phyloP scores from a whole-genome alignment of 1,140 invertebrate species.

The Oncopodura yosiiana region DNA sequence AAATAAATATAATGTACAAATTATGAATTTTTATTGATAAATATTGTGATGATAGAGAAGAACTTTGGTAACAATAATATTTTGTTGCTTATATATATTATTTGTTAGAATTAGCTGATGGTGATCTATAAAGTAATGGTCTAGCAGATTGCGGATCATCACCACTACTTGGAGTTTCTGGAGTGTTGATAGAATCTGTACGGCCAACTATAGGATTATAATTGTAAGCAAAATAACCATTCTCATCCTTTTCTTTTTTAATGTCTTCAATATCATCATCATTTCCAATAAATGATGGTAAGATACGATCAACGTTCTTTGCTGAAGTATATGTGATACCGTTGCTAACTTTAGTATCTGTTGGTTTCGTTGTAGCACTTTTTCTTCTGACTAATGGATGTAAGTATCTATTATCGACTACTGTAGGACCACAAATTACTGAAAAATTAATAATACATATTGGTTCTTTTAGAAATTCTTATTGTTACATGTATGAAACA shows the following conservation, averaged over 20 bases:
- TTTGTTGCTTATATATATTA: too few relatives aligned
- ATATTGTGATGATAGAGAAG: too few relatives aligned
- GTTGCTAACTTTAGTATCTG: neutral
- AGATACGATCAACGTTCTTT: neutral
- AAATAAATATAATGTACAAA: too few relatives aligned
- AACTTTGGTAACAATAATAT: too few relatives aligned
- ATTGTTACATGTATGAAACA: too few relatives aligned
- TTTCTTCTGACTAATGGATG: conserved; percentile 23
- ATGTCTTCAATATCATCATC: neutral
- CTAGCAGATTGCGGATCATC: too few relatives aligned
- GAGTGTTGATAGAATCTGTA: neutral
- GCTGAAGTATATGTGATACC: neutral
- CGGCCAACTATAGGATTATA: conserved; percentile 43
- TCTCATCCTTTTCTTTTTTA: conserved; percentile 36
- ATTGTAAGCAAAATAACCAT: conserved; percentile 73
- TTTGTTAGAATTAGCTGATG: too few relatives aligned
- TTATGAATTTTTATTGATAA: too few relatives aligned
- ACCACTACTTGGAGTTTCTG: too few relatives aligned
- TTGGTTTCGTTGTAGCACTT: neutral
- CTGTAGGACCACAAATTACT: conserved; percentile 9
- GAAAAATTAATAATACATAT: neutral
- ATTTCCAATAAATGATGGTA: neutral
- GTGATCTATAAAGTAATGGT: too few relatives aligned
- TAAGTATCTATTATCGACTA: conserved; percentile 21
- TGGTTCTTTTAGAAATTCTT: neutral